Percentiles rank a stretch among this genome's conserved stretches.
phyloP scores from a whole-genome alignment of 2,113 vertebrate species.

The Lamprologus tigripictilis region DNA sequence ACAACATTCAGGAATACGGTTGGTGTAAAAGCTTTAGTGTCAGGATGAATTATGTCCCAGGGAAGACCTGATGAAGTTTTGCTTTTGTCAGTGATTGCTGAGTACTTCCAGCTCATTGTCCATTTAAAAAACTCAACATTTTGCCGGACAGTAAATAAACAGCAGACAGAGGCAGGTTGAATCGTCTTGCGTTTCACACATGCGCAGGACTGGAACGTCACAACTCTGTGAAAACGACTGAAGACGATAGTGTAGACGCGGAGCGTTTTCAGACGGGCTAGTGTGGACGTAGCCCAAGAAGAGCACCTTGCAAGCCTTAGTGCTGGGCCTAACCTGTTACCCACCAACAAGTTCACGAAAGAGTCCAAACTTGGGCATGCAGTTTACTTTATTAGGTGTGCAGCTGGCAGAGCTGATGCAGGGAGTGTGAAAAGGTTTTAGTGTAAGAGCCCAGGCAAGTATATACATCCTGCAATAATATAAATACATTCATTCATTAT shows the following conservation, averaged over 20 bases:
- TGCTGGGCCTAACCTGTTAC: background rate
- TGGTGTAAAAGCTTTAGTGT: background rate
- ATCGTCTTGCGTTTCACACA: background rate
- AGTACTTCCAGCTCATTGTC: rapidly evolving
- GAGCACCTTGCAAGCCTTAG: background rate
- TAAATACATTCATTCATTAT: background rate
- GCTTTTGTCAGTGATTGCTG: rapidly evolving
- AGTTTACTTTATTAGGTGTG: background rate
- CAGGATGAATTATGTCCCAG: background rate
- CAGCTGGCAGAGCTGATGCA: background rate
- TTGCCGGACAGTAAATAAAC: background rate
- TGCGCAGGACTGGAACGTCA: background rate
- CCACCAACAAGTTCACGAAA: background rate
- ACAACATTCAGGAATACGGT: background rate
- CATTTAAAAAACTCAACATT: background rate
- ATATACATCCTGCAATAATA: background rate
- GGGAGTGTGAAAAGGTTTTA: background rate
- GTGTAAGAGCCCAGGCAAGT: background rate
- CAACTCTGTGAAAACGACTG: background rate
- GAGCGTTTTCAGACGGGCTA: background rate
- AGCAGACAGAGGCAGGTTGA: background rate
- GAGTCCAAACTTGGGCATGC: background rate
- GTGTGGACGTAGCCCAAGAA: background rate
- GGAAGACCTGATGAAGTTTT: rapidly evolving
- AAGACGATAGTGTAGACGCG: rapidly evolving